Base-by-base conservation (phyloP, 2,888 invertebrate species). In the Norana najaformis region DNA sequence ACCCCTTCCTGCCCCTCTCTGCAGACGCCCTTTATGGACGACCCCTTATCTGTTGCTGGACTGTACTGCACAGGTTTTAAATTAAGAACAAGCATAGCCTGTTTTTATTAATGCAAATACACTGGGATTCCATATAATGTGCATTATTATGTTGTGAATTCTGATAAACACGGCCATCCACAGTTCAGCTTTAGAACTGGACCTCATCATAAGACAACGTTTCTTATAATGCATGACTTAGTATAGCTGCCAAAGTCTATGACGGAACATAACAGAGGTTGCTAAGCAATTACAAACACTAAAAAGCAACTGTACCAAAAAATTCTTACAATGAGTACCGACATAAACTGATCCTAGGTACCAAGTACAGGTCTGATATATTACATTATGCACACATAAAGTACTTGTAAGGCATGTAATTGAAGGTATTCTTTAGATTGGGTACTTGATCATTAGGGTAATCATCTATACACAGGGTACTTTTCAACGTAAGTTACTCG, bases 271-370 rank as follows among this genome's bases (percentile, higher is more conserved):
- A 23, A 69, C 69, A 30, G 69, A n/a, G n/a, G 0, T 69, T 69
- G 69, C 69, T n/a, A 69, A 69, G 69, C 69, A 69, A 69, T n/a
- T 69, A 69, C 69, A 69, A n/a, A 69, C 69, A 69, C 30, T 69
- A n/a, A 30, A 69, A n/a, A n/a, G 5, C 69, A 11, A 69, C 69
- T 69, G 69, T 13, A 16, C 11, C n/a, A 69, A 69, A 69, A 69
- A 69, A n/a, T n/a, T 69, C 16, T 47, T 23, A 47, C 47, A 14
- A 41, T 18, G 16, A 20, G 41, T 41, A 41, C 41, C 18, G 14
- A 20, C 18, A 41, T 41, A 41, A 41, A 18, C 41, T 18, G 18
- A 47, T 11, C 23, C 23, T 4, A 23, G 47, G 47, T 23, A 47
- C 47, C 47, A 23, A 47, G 47, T 47, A 47, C 47, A n/a, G n/a